phyloP scores from a whole-genome alignment of 2,888 invertebrate species.

The Drosophila testacea region DNA sequence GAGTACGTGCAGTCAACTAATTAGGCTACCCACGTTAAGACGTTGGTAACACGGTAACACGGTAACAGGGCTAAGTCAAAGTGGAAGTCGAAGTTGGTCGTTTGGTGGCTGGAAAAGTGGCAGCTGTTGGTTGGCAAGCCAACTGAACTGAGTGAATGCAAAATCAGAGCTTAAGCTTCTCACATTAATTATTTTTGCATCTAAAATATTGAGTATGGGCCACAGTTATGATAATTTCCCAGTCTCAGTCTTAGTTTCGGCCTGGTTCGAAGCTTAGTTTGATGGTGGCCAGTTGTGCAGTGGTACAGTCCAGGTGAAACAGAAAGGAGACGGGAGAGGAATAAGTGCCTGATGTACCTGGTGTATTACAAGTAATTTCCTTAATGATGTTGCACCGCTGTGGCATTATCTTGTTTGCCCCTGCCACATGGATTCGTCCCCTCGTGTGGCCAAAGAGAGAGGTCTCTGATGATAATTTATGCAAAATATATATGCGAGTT shows the following conservation, averaged over 20 bases:
- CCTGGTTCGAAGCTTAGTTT: conserved; percentile 26
- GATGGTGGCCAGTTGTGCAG: conserved; percentile 19
- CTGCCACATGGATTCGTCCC: conserved; percentile 34
- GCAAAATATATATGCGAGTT: conserved; percentile 70
- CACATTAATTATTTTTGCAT: conserved; percentile 79
- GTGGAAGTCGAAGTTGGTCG: conserved; percentile 3
- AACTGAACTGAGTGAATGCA: conserved; percentile 26
- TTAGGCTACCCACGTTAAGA: conserved; percentile 59
- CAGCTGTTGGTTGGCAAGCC: conserved; percentile 18
- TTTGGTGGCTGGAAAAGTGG: conserved; percentile 20
- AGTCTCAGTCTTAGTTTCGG: conserved; percentile 1
- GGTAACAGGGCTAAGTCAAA: conserved; percentile 28
- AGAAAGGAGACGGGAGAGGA: not conserved
- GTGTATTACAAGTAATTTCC: conserved; percentile 79
- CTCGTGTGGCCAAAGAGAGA: conserved; percentile 20
- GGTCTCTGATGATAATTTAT: conserved; percentile 69
- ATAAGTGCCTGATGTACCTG: conserved; percentile 68
- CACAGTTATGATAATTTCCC: conserved; percentile 72
- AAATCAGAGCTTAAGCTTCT: conserved; percentile 55
- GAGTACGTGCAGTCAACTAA: conserved; percentile 69
- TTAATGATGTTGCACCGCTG: conserved; percentile 78
- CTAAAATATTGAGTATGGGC: conserved; percentile 69
- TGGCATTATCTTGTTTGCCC: conserved; percentile 78
- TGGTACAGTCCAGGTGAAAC: not conserved
- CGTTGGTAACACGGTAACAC: conserved; percentile 37